Percentiles rank a stretch among this genome's conserved stretches.
These are phyloP conservation scores for Cenopis cana DNA, from an alignment of 2,888 invertebrate species.

Conservation along the genomic window DNA sequence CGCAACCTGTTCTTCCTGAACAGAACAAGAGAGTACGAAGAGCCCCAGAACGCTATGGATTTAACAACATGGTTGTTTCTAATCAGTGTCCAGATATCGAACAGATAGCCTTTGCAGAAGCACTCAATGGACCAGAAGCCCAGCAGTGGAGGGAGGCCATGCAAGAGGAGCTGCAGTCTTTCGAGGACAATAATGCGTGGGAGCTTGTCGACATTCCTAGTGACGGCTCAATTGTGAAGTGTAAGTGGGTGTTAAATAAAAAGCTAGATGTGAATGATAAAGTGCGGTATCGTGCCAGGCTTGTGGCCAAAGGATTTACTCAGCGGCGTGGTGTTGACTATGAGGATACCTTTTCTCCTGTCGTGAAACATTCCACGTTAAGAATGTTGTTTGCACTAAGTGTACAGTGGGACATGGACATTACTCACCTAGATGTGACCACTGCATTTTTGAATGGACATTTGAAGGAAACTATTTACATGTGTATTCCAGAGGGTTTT, in stretches of 20 bases:
- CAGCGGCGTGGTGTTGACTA: conserved; percentile 1
- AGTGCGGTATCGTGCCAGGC: not conserved
- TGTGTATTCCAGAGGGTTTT: too few species aligned
- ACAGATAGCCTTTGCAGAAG: not conserved
- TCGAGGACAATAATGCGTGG: not conserved
- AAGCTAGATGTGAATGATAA: not conserved
- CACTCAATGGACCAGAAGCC: conserved; percentile 4
- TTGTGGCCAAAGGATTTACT: not conserved
- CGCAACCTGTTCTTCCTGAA: not conserved
- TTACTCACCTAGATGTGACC: too few species aligned
- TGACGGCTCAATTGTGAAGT: conserved; percentile 2
- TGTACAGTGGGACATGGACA: too few species aligned
- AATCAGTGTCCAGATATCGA: not conserved
- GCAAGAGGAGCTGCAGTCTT: not conserved
- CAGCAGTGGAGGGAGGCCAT: conserved; percentile 2
- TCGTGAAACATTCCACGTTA: not conserved
- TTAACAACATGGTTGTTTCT: not conserved
- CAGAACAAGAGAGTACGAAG: not conserved
- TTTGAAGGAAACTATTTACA: too few species aligned
- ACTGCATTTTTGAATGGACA: too few species aligned
- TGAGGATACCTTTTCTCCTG: not conserved
- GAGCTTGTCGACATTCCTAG: too few species aligned
- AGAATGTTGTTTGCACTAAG: not conserved
- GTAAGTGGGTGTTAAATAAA: not conserved
- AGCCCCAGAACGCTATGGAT: conserved; percentile 1